phyloP scores from a whole-genome alignment of 2,888 invertebrate species.

The Elysia crispata region DNA sequence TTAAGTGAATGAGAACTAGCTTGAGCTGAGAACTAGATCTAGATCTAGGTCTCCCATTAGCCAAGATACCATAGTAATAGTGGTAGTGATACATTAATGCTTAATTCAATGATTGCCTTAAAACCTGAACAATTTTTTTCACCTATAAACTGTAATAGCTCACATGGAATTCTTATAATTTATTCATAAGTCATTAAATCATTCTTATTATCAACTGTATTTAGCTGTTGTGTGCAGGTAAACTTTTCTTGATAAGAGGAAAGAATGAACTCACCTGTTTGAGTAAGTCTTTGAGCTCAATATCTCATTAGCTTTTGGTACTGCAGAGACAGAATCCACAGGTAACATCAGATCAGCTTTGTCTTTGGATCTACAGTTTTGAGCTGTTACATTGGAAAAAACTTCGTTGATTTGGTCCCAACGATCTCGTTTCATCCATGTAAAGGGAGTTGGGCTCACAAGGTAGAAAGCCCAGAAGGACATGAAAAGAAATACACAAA shows the following conservation, averaged over 20 bases:
- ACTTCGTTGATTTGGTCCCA: conserved; percentile 92
- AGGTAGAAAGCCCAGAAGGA: conserved; percentile 31
- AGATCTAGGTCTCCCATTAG: too few species aligned
- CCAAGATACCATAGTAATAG: too few species aligned
- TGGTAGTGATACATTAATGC: too few species aligned
- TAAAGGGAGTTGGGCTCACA: conserved; percentile 75
- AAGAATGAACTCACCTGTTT: conserved; percentile 82
- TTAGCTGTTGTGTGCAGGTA: not conserved
- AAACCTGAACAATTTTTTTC: too few species aligned
- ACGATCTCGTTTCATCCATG: conserved; percentile 93
- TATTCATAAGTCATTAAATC: too few species aligned
- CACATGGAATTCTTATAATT: too few species aligned
- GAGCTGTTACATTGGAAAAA: conserved; percentile 89
- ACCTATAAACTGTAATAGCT: too few species aligned
- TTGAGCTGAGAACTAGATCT: too few species aligned
- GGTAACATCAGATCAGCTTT: conserved; percentile 90
- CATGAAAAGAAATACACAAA: conserved; percentile 37
- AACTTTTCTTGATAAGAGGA: not conserved
- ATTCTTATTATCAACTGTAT: not conserved
- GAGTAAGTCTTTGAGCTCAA: conserved; percentile 86
- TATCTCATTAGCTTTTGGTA: conserved; percentile 74
- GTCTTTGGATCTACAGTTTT: conserved; percentile 94
- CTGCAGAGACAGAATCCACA: conserved; percentile 90
- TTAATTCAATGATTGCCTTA: too few species aligned
- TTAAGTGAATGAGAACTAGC: too few species aligned